These are phyloP conservation scores for Okamejei kenojei DNA, from an alignment of 2,797 vertebrate species.

Conservation along the genomic window DNA sequence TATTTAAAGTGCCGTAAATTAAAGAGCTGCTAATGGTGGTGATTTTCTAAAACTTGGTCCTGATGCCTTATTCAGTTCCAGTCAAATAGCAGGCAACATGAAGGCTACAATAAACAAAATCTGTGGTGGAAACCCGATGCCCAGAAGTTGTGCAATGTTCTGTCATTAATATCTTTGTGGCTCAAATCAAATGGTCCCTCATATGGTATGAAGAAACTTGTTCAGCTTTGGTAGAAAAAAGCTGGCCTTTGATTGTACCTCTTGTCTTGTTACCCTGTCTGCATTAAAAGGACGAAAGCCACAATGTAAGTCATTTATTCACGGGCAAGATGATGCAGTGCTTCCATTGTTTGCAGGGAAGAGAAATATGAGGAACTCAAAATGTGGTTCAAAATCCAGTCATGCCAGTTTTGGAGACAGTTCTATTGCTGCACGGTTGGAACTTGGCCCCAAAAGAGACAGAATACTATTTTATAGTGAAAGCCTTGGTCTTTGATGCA, in stretches of 20 bases:
- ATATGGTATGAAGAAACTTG: background rate
- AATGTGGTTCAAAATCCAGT: background rate
- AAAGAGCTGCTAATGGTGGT: background rate
- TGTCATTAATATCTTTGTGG: background rate
- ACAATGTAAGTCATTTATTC: background rate
- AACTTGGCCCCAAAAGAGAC: too few relatives aligned
- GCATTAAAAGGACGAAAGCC: background rate
- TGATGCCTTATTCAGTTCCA: background rate
- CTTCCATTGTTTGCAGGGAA: background rate
- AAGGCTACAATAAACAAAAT: background rate
- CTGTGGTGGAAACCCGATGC: background rate
- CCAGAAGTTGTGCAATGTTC: background rate
- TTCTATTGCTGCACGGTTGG: too few relatives aligned
- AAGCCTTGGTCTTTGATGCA: too few relatives aligned
- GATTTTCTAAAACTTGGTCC: background rate
- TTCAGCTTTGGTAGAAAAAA: background rate
- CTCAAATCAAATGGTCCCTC: background rate
- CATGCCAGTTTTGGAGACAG: background rate
- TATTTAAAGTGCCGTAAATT: background rate
- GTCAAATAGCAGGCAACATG: background rate
- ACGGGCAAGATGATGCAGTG: background rate
- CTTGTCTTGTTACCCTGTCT: background rate
- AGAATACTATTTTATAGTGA: too few relatives aligned
- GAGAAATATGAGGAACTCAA: background rate
- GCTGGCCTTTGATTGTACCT: background rate